These are phyloP conservation scores for Ceryle rudis DNA, from an alignment of 2,797 vertebrate genomes.

Conservation along the genomic window DNA sequence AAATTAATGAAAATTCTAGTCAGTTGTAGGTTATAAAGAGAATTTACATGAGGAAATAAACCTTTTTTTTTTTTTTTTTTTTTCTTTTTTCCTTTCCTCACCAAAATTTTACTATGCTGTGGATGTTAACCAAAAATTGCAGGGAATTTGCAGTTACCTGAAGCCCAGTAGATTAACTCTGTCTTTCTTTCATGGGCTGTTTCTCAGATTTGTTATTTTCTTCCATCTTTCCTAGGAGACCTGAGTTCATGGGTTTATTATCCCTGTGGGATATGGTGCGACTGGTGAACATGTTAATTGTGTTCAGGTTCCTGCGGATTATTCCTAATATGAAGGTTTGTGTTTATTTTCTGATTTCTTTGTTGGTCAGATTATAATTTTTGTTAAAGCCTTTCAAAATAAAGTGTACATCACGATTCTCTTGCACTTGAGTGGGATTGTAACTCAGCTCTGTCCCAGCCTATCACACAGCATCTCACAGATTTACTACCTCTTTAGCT, in stretches of 20 bases:
- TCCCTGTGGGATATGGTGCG: slow-evolving; percentile 93
- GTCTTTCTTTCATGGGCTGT: background rate
- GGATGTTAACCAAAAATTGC: background rate
- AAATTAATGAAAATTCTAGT: background rate
- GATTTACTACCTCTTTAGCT: background rate
- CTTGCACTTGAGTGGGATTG: background rate
- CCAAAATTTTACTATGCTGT: background rate
- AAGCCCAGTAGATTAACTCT: background rate
- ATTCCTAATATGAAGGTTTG: slow-evolving; percentile 93
- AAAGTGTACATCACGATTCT: fast-evolving
- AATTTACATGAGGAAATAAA: background rate
- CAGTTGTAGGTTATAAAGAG: background rate
- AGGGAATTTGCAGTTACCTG: background rate
- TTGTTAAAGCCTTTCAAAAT: background rate
- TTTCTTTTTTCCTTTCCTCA: background rate
- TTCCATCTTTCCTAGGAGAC: slow-evolving; percentile 77
- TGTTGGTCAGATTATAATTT: background rate
- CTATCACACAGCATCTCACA: background rate
- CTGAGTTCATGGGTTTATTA: slow-evolving; percentile 68
- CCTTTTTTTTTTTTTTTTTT: background rate
- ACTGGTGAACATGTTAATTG: slow-evolving; percentile 91
- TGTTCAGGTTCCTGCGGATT: slow-evolving; percentile 93
- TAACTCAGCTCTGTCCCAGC: background rate
- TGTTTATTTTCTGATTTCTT: slow-evolving; percentile 1
- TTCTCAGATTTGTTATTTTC: background rate